Percentiles rank a stretch among this genome's conserved stretches.
These are phyloP conservation scores for Mesoclemmys tuberculata DNA, from an alignment of 2,113 vertebrate genomes.

Conservation along the genomic window DNA sequence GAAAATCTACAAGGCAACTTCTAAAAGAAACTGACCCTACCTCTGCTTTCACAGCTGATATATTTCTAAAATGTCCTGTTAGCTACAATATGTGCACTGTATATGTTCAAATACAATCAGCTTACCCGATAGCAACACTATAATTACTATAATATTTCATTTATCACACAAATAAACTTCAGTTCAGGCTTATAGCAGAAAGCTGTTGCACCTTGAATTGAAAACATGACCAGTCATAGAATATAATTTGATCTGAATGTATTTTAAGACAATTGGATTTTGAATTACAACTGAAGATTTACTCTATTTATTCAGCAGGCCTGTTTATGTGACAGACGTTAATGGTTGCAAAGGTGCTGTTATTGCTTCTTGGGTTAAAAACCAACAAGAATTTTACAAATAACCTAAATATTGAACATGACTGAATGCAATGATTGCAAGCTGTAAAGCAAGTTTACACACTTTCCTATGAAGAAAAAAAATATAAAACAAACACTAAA, in stretches of 20 bases:
- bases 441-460: neutral
- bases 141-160: conserved; percentile 26
- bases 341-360: neutral
- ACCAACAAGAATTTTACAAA: neutral
- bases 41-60: neutral
- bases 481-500: neutral
- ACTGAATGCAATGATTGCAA: neutral
- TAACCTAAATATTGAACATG: conserved; percentile 13
- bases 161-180: neutral
- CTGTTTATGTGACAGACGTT: neutral
- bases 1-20: neutral
- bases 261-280: conserved; percentile 9
- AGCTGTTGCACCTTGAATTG: neutral
- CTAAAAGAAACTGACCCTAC: neutral
- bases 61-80: neutral
- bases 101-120: neutral
- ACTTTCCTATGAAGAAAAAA: neutral
- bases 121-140: neutral
- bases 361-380: conserved; percentile 15
- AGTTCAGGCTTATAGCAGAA: neutral
- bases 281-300: conserved; percentile 20
- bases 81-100: neutral
- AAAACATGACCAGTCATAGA: neutral
- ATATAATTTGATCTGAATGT: neutral
- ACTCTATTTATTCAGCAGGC: neutral